Conservation (phyloP, 1,140 invertebrate species). For the Conopomorpha cramerella region DNA sequence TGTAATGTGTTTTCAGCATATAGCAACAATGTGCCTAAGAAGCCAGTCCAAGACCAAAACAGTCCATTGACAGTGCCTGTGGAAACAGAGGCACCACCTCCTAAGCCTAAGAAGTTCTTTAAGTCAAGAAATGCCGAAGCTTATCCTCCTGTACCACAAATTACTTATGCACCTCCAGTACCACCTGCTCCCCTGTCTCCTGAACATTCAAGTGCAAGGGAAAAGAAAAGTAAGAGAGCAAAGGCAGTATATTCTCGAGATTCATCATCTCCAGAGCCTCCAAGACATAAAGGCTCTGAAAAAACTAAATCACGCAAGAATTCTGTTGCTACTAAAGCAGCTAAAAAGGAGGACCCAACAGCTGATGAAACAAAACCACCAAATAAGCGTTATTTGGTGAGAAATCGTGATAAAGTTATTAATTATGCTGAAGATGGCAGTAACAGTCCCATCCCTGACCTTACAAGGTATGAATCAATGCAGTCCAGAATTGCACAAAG, state of each 20-base stretch:
- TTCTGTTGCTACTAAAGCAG: conserved; percentile 45
- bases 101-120: conserved; percentile 88
- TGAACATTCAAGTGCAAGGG: conserved; percentile 61
- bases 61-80: conserved; percentile 60
- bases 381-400: conserved; percentile 50
- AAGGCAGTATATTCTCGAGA: conserved; percentile 40
- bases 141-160: conserved; percentile 61
- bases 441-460: conserved; percentile 52
- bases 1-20: conserved; percentile 53
- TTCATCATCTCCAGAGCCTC: conserved; percentile 48
- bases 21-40: conserved; percentile 45
- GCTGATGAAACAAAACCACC: conserved; percentile 42
- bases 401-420: conserved; percentile 54
- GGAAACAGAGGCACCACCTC: conserved; percentile 57
- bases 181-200: conserved; percentile 62
- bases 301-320: conserved; percentile 44
- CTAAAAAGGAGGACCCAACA: conserved; percentile 41
- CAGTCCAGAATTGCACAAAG: conserved; percentile 39
- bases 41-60: conserved; percentile 63
- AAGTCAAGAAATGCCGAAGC: conserved; percentile 78
- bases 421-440: conserved; percentile 60
- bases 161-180: conserved; percentile 50
- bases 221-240: conserved; percentile 42
- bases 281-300: conserved; percentile 42
- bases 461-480: conserved; percentile 31